Conservation (phyloP, 2,113 vertebrate genomes). For the Engraulis encrasicolus region DNA sequence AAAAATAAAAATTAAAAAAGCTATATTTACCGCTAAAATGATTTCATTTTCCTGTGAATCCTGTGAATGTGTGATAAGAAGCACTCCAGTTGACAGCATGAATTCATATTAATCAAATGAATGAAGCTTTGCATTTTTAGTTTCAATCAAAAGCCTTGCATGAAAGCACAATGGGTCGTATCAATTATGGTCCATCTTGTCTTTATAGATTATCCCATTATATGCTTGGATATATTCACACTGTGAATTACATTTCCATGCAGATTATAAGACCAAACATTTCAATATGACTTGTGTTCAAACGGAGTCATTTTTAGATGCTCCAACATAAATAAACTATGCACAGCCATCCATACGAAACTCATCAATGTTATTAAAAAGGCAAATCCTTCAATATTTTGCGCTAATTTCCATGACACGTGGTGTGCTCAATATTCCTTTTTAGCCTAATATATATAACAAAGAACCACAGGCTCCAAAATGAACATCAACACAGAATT, state of each 20-base stretch:
- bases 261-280: not conserved
- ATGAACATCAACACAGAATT: not conserved
- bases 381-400: not conserved
- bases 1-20: too few species aligned
- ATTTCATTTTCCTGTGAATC: not conserved
- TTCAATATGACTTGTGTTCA: not conserved
- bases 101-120: conserved; percentile 16
- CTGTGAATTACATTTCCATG: not conserved
- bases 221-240: not conserved
- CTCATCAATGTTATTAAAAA: not conserved
- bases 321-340: not conserved
- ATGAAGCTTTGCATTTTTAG: conserved; percentile 3
- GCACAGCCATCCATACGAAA: not conserved
- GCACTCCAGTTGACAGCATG: not conserved
- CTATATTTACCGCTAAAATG: not conserved
- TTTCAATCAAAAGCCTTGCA: not conserved
- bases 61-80: not conserved
- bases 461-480: not conserved
- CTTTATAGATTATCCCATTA: not conserved
- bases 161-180: not conserved
- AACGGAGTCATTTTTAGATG: conserved; percentile 1
- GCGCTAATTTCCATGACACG: not conserved
- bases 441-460: not conserved
- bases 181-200: not conserved
- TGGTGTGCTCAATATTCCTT: not conserved